Evolutionary conservation across 2,888 invertebrate genomes (phyloP).

Genomic region (Seira sanloemensis): DNA sequence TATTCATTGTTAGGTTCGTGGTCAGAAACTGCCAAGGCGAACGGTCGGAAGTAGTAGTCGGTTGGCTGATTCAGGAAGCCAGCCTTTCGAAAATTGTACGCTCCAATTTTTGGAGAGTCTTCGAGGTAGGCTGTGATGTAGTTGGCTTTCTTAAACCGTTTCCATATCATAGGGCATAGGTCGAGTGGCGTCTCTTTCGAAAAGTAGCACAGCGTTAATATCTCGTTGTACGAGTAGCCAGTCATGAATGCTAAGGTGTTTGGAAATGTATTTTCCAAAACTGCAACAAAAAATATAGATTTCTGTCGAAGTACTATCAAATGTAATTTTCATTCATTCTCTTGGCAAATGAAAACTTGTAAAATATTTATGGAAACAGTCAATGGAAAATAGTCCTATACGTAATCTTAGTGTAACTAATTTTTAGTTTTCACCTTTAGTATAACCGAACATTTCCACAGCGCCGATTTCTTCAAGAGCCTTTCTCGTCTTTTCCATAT

Average conservation of each 20-base stretch:
- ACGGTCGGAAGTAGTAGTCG: conserved; percentile 88
- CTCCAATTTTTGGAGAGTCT: conserved; percentile 84
- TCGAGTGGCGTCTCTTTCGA: conserved; percentile 78
- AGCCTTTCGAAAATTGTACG: conserved; percentile 84
- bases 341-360: neutral
- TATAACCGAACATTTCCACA: conserved; percentile 53
- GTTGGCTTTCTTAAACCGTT: conserved; percentile 80
- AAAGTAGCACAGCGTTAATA: conserved; percentile 70
- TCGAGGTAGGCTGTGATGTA: conserved; percentile 77
- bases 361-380: neutral
- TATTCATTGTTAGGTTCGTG: too few relatives aligned
- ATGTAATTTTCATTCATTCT: neutral
- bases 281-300: conserved; percentile 42
- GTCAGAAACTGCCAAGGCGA: conserved; percentile 78
- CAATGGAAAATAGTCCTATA: too few relatives aligned
- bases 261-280: conserved; percentile 91
- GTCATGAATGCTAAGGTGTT: conserved; percentile 89
- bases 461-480: conserved; percentile 80
- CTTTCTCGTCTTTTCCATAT: conserved; percentile 84
- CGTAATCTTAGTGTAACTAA: neutral
- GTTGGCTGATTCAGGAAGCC: conserved; percentile 86
- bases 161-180: conserved; percentile 86
- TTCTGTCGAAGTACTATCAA: too few relatives aligned
- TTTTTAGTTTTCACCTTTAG: conserved; percentile 4
- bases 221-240: conserved; percentile 78